Base-by-base conservation (phyloP, 2,797 vertebrate genomes). In the Enteromius thamalakanensis region DNA sequence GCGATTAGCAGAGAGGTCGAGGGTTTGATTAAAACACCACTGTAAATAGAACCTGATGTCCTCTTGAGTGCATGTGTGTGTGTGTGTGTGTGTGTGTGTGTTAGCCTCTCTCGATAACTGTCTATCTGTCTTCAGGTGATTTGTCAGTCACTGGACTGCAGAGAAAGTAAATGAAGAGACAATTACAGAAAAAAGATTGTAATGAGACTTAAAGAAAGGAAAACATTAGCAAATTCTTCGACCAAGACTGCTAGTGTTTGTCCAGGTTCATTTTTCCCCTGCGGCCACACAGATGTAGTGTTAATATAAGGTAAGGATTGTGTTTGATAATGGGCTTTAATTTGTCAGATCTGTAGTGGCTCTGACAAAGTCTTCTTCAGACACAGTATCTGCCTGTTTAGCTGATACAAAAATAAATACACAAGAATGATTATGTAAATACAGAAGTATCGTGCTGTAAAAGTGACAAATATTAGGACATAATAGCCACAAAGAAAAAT, bases 1-100 rank as follows among this genome's bases (percentile, higher is more conserved):
- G 21, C 62, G 60, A 80, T 86, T 88, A 82, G 82, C 58, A 26
- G 65, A 60, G 53, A 70, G 82, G 85, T 86, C 37, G 9, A 79
- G 85, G 68, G 79, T 79, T 86, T 80, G 74, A 88, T 88, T 85
- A 82, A 85, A 65, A 71, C 53, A 40, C 37, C 29, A 37, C 51
- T 17, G 34, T 70, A 75, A 85, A 84, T 47, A 70, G 77, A 83
- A 75, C 64, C 86, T 79, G 37, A 70, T 76, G 47, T 55, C 81
- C 83, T 67, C 62, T 55, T 77, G 67, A 60, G 60, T 58, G 21
- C 12, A 21, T 32, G 77, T 5, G 10, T 67, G 72, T 40, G 65
- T 69, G 77, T 62, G 34, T 70, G 77, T 68, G 51, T 32, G 70
- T 77, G 71, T 32, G 65, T 70, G 90, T 76, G 76, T 29, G 71